These are phyloP conservation scores for Yponomeuta cagnagella DNA, from an alignment of 2,888 invertebrate species.

Conservation along the genomic window DNA sequence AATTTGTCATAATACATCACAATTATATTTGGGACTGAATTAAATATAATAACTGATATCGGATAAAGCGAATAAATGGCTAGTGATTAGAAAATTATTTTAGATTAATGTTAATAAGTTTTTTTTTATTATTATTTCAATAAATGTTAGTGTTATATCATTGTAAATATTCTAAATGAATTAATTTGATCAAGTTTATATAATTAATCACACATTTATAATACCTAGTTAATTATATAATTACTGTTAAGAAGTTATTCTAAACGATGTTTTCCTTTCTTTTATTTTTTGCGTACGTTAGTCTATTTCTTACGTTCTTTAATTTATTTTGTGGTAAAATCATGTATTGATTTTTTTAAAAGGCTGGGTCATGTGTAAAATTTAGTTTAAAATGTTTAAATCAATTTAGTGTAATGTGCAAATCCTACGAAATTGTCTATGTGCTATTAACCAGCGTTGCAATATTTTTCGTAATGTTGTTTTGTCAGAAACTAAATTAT, in stretches of 20 bases:
- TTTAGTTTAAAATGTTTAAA: constrained; percentile 23
- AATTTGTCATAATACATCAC: constrained; percentile 6
- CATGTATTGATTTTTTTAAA: constrained; percentile 22
- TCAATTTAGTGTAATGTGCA: constrained; percentile 16
- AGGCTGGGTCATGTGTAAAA: constrained; percentile 63
- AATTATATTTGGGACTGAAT: constrained; percentile 22
- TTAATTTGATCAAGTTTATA: constrained; percentile 29
- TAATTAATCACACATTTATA: constrained; percentile 14
- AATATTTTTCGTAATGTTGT: not conserved
- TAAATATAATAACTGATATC: constrained; percentile 27
- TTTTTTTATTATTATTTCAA: constrained; percentile 36
- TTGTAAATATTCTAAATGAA: constrained; percentile 51
- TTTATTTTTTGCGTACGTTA: not conserved
- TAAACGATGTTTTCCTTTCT: not conserved
- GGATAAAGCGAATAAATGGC: constrained; percentile 68
- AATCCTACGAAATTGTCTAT: not conserved
- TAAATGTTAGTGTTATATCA: constrained; percentile 32
- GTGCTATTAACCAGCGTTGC: not conserved
- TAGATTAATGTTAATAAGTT: constrained; percentile 43
- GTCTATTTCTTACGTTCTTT: not conserved
- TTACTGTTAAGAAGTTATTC: not conserved
- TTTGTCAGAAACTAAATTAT: not conserved
- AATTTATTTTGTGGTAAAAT: not conserved
- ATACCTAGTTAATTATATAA: constrained; percentile 20
- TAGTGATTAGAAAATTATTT: constrained; percentile 72